These are phyloP conservation scores for Halisarca cf. caerulea DNA, from an alignment of 37 sponge, comb jelly and placozoan genomes.

Conservation along the genomic window DNA sequence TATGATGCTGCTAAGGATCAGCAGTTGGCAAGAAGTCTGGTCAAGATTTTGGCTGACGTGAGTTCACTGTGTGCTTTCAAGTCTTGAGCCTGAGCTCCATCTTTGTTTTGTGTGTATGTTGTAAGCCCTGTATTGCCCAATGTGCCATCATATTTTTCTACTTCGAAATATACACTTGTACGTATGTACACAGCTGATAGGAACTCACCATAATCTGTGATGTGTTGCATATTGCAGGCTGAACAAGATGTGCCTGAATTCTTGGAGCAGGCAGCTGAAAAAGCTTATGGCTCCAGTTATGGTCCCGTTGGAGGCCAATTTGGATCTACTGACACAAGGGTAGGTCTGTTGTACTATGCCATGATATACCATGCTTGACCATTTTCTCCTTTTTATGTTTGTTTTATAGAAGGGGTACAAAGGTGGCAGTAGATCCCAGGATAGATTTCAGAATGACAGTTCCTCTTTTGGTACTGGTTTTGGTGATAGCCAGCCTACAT, in stretches of 20 bases:
- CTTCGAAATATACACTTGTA: background rate
- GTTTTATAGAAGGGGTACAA: no score
- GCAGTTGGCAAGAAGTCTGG: slow-evolving; percentile 79
- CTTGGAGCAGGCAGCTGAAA: slow-evolving; percentile 81
- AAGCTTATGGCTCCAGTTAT: slow-evolving; percentile 77
- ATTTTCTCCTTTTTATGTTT: background rate
- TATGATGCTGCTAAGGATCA: slow-evolving; percentile 74
- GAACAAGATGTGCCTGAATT: slow-evolving; percentile 89
- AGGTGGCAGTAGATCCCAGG: background rate
- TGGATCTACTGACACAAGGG: slow-evolving; percentile 86
- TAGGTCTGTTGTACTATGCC: slow-evolving; percentile 31
- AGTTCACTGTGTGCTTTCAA: background rate
- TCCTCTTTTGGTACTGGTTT: slow-evolving; percentile 22
- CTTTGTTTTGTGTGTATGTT: no score
- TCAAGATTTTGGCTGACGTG: slow-evolving; percentile 86
- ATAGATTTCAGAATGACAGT: background rate
- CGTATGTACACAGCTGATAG: background rate
- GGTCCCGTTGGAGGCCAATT: slow-evolving; percentile 81
- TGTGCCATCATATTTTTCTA: no score
- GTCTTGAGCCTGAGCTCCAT: no score
- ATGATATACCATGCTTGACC: background rate
- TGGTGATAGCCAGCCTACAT: background rate
- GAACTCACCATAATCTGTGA: no score
- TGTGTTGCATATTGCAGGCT: no score
- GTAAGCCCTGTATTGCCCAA: no score